Conservation (phyloP, 2,113 vertebrate species). For the Engystomops pustulosus region DNA sequence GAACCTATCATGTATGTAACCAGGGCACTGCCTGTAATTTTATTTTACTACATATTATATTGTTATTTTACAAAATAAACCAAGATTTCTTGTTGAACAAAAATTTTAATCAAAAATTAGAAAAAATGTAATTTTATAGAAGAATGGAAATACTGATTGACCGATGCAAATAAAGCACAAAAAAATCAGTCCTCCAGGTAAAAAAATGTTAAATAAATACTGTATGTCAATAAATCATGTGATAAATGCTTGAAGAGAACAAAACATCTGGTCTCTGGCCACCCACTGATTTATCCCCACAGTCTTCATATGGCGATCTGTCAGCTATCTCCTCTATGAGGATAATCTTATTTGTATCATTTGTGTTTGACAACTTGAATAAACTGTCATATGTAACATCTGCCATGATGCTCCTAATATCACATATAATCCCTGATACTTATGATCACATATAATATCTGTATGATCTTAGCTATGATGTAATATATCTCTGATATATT, state of each 20-base stretch:
- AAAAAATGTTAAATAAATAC: background rate
- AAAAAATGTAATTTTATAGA: too few relatives aligned
- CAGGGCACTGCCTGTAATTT: too few relatives aligned
- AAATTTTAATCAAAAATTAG: too few relatives aligned
- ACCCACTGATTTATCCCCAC: constrained; percentile 1
- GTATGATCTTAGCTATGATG: too few relatives aligned
- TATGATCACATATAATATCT: too few relatives aligned
- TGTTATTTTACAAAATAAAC: too few relatives aligned
- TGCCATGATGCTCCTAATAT: background rate
- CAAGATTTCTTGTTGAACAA: too few relatives aligned
- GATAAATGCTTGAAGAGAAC: background rate
- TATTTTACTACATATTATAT: too few relatives aligned
- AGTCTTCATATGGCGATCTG: background rate
- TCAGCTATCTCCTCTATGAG: background rate
- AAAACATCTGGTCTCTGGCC: constrained; percentile 12
- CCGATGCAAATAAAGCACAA: too few relatives aligned
- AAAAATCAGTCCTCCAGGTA: background rate
- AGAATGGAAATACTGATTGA: too few relatives aligned
- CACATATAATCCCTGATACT: background rate
- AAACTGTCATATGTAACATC: background rate
- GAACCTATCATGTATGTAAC: too few relatives aligned
- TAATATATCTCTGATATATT: too few relatives aligned
- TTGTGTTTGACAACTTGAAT: background rate
- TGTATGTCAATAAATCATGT: background rate
- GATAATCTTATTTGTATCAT: background rate